Conservation (phyloP, 2,113 vertebrate genomes). For the Cygnus atratus region DNA sequence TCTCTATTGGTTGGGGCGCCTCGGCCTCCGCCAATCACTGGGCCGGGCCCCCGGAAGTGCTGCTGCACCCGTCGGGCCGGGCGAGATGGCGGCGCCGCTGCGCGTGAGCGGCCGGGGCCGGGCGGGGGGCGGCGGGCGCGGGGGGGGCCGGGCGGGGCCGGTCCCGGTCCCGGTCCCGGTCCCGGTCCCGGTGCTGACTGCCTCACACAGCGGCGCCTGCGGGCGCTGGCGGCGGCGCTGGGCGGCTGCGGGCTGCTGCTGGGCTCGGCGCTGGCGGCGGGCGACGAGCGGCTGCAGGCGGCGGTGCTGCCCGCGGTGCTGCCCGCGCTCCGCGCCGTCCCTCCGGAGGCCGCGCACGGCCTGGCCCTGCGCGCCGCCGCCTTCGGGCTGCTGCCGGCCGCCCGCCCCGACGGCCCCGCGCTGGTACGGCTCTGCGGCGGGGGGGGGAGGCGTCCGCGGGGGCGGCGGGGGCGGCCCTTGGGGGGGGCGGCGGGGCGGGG, state of each 20-base stretch:
- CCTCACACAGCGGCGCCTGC: background rate
- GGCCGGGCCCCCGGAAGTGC: fast-evolving
- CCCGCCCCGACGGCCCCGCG: background rate
- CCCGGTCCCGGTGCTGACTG: too few species aligned
- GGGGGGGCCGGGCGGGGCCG: too few species aligned
- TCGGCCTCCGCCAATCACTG: background rate
- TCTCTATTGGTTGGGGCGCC: background rate
- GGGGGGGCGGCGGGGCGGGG: too few species aligned
- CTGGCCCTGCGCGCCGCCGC: conserved; percentile 21
- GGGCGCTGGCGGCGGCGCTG: background rate
- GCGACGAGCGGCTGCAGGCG: background rate
- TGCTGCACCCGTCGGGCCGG: fast-evolving
- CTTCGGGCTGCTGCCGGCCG: background rate
- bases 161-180: too few species aligned
- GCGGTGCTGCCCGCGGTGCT: conserved; percentile 5
- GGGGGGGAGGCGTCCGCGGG: too few species aligned
- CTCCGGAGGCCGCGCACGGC: conserved; percentile 4
- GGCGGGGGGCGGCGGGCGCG: background rate
- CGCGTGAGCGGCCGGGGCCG: background rate
- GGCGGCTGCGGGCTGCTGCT: background rate
- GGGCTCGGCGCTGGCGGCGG: background rate
- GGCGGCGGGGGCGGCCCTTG: fast-evolving
- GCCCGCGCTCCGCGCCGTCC: background rate
- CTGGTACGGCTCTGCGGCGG: background rate
- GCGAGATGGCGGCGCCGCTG: background rate